Percentiles rank a stretch among this genome's conserved stretches.
phyloP scores from a whole-genome alignment of 2,113 vertebrate species.

The Cheirogaleus medius region DNA sequence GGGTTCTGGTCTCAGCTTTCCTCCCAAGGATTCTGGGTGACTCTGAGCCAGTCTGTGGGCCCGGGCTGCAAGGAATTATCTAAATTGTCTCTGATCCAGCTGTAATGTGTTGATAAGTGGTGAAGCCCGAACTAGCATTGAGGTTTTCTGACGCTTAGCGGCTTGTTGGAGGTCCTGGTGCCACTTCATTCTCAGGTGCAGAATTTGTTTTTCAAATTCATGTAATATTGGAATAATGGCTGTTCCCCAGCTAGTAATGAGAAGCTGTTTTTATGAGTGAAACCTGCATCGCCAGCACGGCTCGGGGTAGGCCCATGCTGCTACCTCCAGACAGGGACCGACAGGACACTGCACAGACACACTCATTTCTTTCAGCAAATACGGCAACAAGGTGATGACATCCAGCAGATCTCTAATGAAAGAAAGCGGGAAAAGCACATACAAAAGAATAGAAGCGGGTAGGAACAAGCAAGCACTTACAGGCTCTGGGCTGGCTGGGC shows the following conservation, averaged over 20 bases:
- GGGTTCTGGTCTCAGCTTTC: background rate
- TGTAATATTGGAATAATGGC: background rate
- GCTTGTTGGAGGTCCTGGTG: background rate
- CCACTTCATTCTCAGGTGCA: constrained; percentile 42
- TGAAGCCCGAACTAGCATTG: background rate
- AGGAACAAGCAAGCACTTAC: background rate
- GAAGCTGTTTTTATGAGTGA: constrained; percentile 67
- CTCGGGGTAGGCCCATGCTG: constrained; percentile 57
- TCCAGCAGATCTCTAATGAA: constrained; percentile 66
- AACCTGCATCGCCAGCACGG: background rate
- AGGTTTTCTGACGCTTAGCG: background rate
- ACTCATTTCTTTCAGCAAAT: constrained; percentile 77
- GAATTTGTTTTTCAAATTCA: constrained; percentile 68
- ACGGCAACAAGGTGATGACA: constrained; percentile 77
- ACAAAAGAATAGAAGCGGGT: background rate
- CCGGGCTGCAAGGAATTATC: background rate
- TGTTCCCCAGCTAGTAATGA: constrained; percentile 59
- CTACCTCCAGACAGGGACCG: constrained; percentile 63
- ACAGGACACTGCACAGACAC: constrained; percentile 60
- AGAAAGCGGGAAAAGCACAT: constrained; percentile 55
- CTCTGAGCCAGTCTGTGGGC: background rate
- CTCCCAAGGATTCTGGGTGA: background rate
- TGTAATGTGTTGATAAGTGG: accelerated
- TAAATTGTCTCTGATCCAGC: background rate
- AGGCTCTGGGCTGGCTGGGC: background rate